Conservation (phyloP, 2,797 vertebrate genomes). For the Sparus aurata region DNA sequence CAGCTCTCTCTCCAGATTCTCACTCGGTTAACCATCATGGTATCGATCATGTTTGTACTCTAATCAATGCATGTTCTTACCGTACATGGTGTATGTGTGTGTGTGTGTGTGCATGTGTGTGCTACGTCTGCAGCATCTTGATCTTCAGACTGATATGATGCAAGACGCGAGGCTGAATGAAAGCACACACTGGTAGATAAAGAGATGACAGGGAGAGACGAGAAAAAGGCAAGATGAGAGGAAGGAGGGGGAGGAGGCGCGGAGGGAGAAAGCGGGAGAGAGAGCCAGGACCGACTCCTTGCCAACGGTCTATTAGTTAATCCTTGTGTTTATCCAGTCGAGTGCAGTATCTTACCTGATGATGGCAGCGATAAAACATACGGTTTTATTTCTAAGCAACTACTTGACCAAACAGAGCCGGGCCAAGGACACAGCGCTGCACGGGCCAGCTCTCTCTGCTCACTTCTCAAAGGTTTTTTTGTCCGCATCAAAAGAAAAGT, state of each 20-base stretch:
- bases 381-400: conserved; percentile 86
- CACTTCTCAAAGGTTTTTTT: conserved; percentile 14
- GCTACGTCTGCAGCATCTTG: not conserved
- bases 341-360: conserved; percentile 81
- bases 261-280: conserved; percentile 7
- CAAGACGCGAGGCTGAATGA: not conserved
- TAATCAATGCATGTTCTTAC: conserved; percentile 9
- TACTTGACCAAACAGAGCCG: conserved; percentile 82
- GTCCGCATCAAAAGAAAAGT: conserved; percentile 19
- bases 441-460: conserved; percentile 11
- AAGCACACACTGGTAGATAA: conserved; percentile 22
- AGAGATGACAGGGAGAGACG: conserved; percentile 4
- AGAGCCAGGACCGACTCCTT: conserved; percentile 38
- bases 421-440: conserved; percentile 57
- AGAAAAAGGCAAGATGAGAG: conserved; percentile 25
- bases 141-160: not conserved
- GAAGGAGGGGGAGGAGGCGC: not conserved
- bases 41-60: conserved; percentile 11
- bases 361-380: conserved; percentile 82
- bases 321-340: conserved; percentile 82
- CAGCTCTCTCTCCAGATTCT: not conserved
- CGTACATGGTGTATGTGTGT: not conserved
- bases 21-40: not conserved
- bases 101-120: not conserved
- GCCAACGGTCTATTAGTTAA: conserved; percentile 83